Base-by-base conservation (phyloP, 1,140 invertebrate species). In the Dinoponera quadriceps region DNA sequence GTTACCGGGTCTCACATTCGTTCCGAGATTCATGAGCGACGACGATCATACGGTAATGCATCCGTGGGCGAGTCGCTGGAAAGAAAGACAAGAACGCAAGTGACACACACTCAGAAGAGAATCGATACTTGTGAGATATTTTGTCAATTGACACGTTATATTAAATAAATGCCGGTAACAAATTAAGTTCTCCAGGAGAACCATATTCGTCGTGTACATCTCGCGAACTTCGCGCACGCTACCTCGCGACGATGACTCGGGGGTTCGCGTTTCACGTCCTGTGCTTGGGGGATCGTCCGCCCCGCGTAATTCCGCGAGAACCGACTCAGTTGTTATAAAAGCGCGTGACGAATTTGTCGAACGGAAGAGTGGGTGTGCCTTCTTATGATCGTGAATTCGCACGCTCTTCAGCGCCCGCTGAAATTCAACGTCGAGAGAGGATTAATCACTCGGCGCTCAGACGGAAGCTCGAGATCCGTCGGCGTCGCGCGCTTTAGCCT, bases 111-210 rank as follows among this genome's bases (percentile, higher is more conserved):
- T 77, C 13, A 66, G 20, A 77, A 27, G 29, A 77, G 44, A 77
- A 20, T 54, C 20, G 73, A 33, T 66, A 33, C 44, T 77, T 66
- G 2, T 22, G 66, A 33, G 33, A 75, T 3, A 44, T 3, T 11
- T 77, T 65, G 51, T 65, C 60, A 44, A 44, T 65, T 66, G 51
- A 77, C 60, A 33, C 27, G 60, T 77, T 77, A 77, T 77, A 66
- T 77, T 75, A 74, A 75, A 75, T 75, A 75, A 75, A 75, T 75
- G 49, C 22, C 54, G 33, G 63, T 75, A 75, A 55, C 69, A 75
- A 75, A 75, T 49, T 16, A 63, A 63, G 48, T 29, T 49, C 29
- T 73, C 14, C 25, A 62, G 33, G 25, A 11, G 57, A 75, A 75
- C n/a, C n/a, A n/a, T 63, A 63, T 54, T 29, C 16, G 27, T 38